Evolutionary conservation across 2,888 invertebrate species (phyloP), one percentile per base, ranked within the genome.

Genomic region (Deladenus siricidicola): DNA sequence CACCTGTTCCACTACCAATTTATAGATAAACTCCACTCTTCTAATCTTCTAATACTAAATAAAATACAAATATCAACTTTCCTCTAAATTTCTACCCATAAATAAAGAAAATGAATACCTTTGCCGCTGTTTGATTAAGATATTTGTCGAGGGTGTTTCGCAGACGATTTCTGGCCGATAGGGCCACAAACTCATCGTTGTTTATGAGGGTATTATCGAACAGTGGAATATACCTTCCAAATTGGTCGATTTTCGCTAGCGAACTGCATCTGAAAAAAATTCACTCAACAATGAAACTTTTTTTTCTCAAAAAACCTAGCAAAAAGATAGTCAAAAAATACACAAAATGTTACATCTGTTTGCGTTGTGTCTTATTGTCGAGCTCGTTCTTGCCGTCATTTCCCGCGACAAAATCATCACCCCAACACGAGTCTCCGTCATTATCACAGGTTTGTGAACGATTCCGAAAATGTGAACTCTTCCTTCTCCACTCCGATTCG

Each of bases 171-270:
- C 52, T 43, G 14, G 58, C 57, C n/a, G 42, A 49, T n/a, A 29
- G 30, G n/a, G 55, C 54, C 4, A 59, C 62, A 10, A 28, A 28
- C 10, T 42, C 14, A 4, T 29, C 30, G 1, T 10, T 10, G 28
- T 21, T 55, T 10, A 55, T 52, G 14, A 67, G 28, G 4, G 47
- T 54, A 39, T 56, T 68, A 56, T 71, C 70, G 60, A 70, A 73
- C 4, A 72, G 58, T 8, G 72, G 66, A 44, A 62, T 66, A 58
- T 73, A 73, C 44, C 71, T 60, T 14, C 73, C 73, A 57, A 71
- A 59, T 49, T 69, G 66, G 63, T 73, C 73, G 55, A 73, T 66
- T 51, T 71, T 70, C 1, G 72, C 73, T 42, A 73, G 54, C 19
- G 66, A 62, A 30, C 47, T 54, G 52, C 57, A 43, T 49, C 64